Percentiles rank a stretch among this genome's conserved stretches.
These are phyloP conservation scores for Lagorchestes hirsutus DNA, from an alignment of 2,797 vertebrate genomes.

Conservation along the genomic window DNA sequence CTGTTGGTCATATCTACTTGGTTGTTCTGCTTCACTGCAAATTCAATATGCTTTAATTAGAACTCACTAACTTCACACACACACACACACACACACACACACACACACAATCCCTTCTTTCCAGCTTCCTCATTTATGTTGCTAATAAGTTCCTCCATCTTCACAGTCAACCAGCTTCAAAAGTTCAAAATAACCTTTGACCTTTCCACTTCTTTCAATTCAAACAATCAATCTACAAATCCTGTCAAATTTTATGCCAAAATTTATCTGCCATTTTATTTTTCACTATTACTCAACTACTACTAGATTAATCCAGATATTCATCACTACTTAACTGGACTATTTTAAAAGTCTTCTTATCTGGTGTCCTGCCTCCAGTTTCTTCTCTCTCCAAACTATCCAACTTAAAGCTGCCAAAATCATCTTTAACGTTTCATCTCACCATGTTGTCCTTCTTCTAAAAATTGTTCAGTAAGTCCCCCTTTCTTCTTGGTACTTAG, in stretches of 20 bases:
- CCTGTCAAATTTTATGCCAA: not conserved
- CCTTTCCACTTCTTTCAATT: not conserved
- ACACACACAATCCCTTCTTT: not conserved
- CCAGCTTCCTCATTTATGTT: not conserved
- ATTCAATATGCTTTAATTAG: not conserved
- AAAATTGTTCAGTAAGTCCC: not conserved
- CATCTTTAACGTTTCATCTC: not conserved
- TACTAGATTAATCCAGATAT: not conserved
- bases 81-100: not conserved
- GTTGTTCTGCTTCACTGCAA: not conserved
- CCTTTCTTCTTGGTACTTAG: not conserved
- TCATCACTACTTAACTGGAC: not conserved
- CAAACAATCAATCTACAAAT: not conserved
- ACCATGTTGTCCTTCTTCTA: not conserved
- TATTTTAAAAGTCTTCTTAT: not conserved
- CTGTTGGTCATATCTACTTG: not conserved
- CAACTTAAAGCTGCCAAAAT: not conserved
- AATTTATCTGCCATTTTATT: not conserved
- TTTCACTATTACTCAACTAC: not conserved
- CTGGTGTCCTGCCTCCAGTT: not conserved
- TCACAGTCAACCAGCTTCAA: not conserved
- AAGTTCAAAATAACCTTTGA: not conserved
- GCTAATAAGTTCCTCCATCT: not conserved
- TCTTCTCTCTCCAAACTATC: not conserved
- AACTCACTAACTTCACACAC: not conserved